These are phyloP conservation scores for Coracopsis vasa DNA, from an alignment of 2,113 vertebrate species.

Conservation along the genomic window DNA sequence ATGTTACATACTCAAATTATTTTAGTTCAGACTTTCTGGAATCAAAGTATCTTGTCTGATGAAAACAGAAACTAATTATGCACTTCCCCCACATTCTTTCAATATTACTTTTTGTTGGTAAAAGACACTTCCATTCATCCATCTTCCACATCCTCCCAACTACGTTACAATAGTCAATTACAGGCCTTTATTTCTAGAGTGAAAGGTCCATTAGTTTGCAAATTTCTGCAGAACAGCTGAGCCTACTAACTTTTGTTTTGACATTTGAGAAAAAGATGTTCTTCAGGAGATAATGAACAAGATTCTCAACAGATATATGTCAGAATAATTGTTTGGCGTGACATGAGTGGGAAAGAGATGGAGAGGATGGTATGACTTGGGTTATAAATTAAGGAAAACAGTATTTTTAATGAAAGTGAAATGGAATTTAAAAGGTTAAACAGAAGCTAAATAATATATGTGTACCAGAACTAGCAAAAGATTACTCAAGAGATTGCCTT, in stretches of 20 bases:
- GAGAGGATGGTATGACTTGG: not conserved
- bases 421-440: not conserved
- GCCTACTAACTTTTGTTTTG: not conserved
- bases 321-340: not conserved
- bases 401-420: not conserved
- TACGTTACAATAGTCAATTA: not conserved
- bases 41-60: not conserved
- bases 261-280: not conserved
- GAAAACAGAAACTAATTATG: not conserved
- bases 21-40: not conserved
- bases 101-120: not conserved
- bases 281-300: not conserved
- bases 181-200: constrained; percentile 6
- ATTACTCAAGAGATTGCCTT: not conserved
- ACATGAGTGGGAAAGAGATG: not conserved
- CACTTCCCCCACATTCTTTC: not conserved
- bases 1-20: not conserved
- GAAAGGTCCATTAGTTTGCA: constrained; percentile 42
- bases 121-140: not conserved
- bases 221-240: constrained; percentile 14
- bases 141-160: constrained; percentile 6
- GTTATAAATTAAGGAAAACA: not conserved
- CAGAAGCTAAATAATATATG: not conserved
- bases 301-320: not conserved
- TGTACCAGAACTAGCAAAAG: not conserved